Percentiles rank a stretch among this genome's conserved stretches.
These are phyloP conservation scores for Platysteira castanea DNA, from an alignment of 2,113 vertebrate genomes.

Conservation along the genomic window DNA sequence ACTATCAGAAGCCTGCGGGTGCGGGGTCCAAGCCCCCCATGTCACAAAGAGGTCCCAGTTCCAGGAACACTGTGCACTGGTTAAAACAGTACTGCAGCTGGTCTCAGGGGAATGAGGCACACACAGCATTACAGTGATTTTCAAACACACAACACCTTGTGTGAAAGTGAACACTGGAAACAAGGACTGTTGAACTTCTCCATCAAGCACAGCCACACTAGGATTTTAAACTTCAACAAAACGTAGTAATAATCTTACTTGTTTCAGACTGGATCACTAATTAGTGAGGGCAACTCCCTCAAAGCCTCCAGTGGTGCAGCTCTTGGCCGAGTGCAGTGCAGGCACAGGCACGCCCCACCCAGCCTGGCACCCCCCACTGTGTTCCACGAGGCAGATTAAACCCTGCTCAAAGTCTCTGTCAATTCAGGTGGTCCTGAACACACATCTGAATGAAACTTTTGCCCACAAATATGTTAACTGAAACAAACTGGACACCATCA, in stretches of 20 bases:
- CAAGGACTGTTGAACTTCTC: not conserved
- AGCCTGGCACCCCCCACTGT: accelerated
- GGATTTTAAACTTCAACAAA: not conserved
- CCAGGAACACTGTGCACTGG: not conserved
- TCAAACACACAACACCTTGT: not conserved
- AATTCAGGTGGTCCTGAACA: not conserved
- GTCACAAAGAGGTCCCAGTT: not conserved
- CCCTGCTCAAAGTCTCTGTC: not conserved
- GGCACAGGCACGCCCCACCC: not conserved
- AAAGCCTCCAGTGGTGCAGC: not conserved
- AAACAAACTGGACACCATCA: not conserved
- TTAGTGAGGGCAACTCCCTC: not conserved
- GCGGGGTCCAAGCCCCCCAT: not conserved
- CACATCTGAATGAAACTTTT: not conserved
- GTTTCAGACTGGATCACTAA: not conserved
- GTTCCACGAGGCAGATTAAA: not conserved
- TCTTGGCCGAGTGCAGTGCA: accelerated
- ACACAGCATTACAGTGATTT: not conserved
- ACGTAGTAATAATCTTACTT: not conserved
- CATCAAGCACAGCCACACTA: not conserved
- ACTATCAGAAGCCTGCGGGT: not conserved
- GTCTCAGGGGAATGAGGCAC: not conserved
- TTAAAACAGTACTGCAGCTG: not conserved
- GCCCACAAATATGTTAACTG: not conserved
- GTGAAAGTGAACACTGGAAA: not conserved